phyloP scores from a whole-genome alignment of 2,797 vertebrate species.

The Characodon lateralis region DNA sequence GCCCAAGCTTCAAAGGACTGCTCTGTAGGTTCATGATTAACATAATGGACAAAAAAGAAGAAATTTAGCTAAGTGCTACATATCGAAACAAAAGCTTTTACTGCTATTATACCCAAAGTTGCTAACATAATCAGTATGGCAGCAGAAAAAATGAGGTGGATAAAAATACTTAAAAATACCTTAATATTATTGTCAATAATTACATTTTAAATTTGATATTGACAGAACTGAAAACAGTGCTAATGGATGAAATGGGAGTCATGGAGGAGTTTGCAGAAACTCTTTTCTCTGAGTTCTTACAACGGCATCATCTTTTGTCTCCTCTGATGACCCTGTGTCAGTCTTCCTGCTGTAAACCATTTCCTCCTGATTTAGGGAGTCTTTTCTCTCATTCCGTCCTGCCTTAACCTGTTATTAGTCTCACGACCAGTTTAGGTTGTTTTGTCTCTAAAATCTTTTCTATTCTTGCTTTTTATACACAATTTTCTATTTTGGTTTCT shows the following conservation, averaged over 20 bases:
- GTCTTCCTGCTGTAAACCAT: conserved; percentile 38
- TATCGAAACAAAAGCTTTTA: neutral
- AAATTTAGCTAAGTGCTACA: neutral
- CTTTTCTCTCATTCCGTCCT: conserved; percentile 23
- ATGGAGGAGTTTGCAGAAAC: conserved; percentile 16
- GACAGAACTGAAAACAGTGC: neutral
- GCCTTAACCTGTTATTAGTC: conserved; percentile 21
- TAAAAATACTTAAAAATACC: neutral
- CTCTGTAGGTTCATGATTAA: too few species aligned
- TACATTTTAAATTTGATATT: too few species aligned
- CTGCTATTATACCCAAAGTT: neutral
- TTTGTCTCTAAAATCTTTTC: conserved; percentile 1
- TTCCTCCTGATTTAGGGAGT: conserved; percentile 60
- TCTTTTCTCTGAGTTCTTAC: conserved; percentile 27
- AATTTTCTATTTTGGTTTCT: conserved; percentile 28
- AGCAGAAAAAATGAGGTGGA: neutral
- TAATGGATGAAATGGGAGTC: conserved; percentile 8
- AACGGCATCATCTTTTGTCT: conserved; percentile 32
- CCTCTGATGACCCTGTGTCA: conserved; percentile 39
- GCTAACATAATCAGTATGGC: neutral
- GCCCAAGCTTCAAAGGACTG: too few species aligned
- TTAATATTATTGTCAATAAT: neutral
- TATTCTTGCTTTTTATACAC: neutral
- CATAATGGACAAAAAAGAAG: neutral
- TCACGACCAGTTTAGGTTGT: neutral